Percentiles rank a stretch among this genome's conserved stretches.
phyloP scores from a whole-genome alignment of 2,113 vertebrate species.

The Cryptoleucopteryx plumbea region DNA sequence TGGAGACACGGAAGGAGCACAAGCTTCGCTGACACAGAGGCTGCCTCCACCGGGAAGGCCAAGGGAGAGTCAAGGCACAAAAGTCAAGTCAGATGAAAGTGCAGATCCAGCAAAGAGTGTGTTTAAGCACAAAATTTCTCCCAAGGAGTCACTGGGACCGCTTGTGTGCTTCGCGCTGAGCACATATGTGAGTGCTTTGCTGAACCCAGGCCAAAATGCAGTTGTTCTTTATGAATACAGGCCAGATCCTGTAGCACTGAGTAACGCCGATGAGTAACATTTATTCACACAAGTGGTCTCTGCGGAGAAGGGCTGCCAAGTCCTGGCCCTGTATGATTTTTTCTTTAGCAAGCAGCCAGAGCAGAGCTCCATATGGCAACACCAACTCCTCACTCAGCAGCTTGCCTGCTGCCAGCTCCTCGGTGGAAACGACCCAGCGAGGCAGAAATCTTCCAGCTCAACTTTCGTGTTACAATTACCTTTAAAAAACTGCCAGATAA shows the following conservation, averaged over 20 bases:
- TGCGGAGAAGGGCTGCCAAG: constrained; percentile 18
- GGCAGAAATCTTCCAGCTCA: constrained; percentile 34
- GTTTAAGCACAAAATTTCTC: background rate
- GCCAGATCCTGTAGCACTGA: background rate
- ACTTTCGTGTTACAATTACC: background rate
- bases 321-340: background rate
- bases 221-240: background rate
- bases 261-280: background rate
- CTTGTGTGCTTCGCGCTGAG: background rate
- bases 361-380: constrained; percentile 54
- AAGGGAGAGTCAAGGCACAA: background rate
- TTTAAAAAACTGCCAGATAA: constrained; percentile 22
- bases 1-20: fast-evolving
- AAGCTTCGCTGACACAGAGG: background rate
- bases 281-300: constrained; percentile 21
- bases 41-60: background rate
- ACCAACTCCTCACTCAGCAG: constrained; percentile 47
- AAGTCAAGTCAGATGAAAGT: background rate
- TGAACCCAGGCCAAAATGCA: background rate
- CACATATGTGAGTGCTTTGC: background rate
- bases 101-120: background rate
- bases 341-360: constrained; percentile 22
- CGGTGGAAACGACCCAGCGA: background rate
- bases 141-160: background rate
- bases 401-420: constrained; percentile 44